Conservation (phyloP, 2,113 vertebrate genomes). For the Numida meleagris region DNA sequence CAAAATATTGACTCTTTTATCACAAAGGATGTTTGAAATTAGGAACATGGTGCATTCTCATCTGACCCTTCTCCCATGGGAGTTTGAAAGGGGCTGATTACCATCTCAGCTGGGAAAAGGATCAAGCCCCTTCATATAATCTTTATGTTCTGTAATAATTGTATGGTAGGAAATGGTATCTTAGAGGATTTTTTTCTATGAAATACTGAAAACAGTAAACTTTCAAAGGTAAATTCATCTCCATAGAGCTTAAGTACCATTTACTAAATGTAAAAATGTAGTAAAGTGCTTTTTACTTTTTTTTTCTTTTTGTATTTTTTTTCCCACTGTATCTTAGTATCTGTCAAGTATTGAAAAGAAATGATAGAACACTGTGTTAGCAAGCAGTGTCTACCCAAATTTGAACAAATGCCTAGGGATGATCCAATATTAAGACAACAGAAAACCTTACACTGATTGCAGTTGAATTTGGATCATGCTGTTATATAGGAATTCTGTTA, state of each 20-base stretch:
- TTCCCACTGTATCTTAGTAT: background rate
- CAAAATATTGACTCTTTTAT: slow-evolving; percentile 50
- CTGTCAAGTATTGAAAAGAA: background rate
- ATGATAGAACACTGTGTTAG: background rate
- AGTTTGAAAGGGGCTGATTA: background rate
- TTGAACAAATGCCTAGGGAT: background rate
- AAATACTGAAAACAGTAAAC: slow-evolving; percentile 65
- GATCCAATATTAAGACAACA: background rate
- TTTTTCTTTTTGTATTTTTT: slow-evolving; percentile 52
- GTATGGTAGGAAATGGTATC: slow-evolving; percentile 69
- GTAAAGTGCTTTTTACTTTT: slow-evolving; percentile 40
- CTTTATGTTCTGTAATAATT: slow-evolving; percentile 74
- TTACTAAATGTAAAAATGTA: slow-evolving; percentile 75
- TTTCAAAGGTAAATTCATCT: slow-evolving; percentile 72
- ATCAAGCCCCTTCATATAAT: slow-evolving; percentile 69
- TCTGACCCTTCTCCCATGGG: slow-evolving; percentile 1
- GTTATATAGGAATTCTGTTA: background rate
- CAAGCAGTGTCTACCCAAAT: background rate
- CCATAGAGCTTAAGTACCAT: slow-evolving; percentile 57
- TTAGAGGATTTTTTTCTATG: slow-evolving; percentile 71
- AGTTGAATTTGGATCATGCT: background rate
- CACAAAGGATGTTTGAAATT: slow-evolving; percentile 68
- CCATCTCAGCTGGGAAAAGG: slow-evolving; percentile 34
- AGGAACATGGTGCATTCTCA: slow-evolving; percentile 64
- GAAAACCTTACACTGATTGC: background rate